phyloP scores from a whole-genome alignment of 2,888 invertebrate genomes.

The Dynastes maya region DNA sequence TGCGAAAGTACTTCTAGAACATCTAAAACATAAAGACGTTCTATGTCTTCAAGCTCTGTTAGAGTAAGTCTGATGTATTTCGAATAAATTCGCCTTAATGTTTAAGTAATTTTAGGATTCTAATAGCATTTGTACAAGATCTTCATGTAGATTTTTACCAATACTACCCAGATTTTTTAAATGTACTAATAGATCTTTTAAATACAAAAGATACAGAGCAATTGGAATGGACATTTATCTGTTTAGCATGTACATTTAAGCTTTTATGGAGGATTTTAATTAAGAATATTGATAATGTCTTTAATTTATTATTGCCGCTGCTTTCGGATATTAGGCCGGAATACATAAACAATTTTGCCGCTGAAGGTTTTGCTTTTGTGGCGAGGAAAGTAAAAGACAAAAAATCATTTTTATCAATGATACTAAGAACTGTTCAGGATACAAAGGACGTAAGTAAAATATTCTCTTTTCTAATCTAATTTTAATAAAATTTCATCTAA shows the following conservation, averaged over 20 bases:
- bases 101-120: constrained; percentile 75
- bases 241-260: constrained; percentile 93
- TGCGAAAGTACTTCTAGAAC: constrained; percentile 80
- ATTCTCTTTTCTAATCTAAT: background rate
- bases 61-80: constrained; percentile 78
- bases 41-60: constrained; percentile 86
- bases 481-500: background rate
- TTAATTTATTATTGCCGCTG: constrained; percentile 82
- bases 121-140: constrained; percentile 90
- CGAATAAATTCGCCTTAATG: background rate
- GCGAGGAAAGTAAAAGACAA: constrained; percentile 90
- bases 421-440: constrained; percentile 79
- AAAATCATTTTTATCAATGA: constrained; percentile 79
- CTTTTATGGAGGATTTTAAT: constrained; percentile 88
- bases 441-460: constrained; percentile 78
- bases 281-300: constrained; percentile 83
- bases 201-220: constrained; percentile 87
- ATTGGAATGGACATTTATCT: constrained; percentile 89
- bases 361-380: constrained; percentile 96
- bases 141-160: constrained; percentile 90
- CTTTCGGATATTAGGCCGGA: constrained; percentile 84
- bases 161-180: constrained; percentile 85
- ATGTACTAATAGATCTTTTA: constrained; percentile 80
- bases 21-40: constrained; percentile 81
- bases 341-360: constrained; percentile 94